Conservation (phyloP, 2,888 invertebrate species). For the Drosophila pseudotakahashii region DNA sequence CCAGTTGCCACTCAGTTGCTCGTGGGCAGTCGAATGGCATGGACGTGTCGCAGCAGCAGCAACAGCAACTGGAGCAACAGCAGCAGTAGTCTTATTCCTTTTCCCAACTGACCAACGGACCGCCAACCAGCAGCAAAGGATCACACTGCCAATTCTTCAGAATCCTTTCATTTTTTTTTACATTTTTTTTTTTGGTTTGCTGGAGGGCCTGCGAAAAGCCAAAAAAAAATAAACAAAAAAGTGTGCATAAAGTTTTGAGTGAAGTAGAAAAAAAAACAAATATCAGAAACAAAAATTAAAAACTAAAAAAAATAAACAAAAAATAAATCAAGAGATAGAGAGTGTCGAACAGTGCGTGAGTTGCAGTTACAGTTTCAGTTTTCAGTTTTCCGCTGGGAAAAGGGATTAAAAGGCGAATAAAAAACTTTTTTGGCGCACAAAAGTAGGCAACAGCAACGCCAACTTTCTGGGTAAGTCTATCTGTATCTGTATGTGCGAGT, state of each 20-base stretch:
- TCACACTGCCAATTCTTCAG: slow-evolving; percentile 12
- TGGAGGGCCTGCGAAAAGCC: slow-evolving; percentile 1
- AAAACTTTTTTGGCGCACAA: slow-evolving; percentile 20
- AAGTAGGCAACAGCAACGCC: slow-evolving; percentile 9
- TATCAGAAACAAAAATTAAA: not conserved
- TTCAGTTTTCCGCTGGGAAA: not conserved
- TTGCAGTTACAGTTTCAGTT: not conserved
- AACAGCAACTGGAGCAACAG: slow-evolving; percentile 18
- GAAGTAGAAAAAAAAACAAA: not conserved
- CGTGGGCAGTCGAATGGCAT: slow-evolving; percentile 56
- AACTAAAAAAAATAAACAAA: not conserved
- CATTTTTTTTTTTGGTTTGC: slow-evolving; percentile 23
- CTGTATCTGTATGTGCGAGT: too few relatives aligned
- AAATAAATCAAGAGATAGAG: not conserved
- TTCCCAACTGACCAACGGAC: not conserved
- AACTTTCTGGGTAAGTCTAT: not conserved
- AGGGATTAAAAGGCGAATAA: slow-evolving; percentile 7
- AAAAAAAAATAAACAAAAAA: not conserved
- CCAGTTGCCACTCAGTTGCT: slow-evolving; percentile 60
- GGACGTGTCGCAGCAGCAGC: slow-evolving; percentile 43
- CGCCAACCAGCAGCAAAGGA: slow-evolving; percentile 12
- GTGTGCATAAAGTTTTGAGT: slow-evolving; percentile 23
- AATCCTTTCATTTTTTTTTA: slow-evolving; percentile 2
- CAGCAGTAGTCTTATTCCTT: not conserved
- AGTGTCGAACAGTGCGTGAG: slow-evolving; percentile 13